Percentiles rank a stretch among this genome's conserved stretches.
Conservation (phyloP, 2,888 invertebrate genomes). For the Eupithecia subumbrata region DNA sequence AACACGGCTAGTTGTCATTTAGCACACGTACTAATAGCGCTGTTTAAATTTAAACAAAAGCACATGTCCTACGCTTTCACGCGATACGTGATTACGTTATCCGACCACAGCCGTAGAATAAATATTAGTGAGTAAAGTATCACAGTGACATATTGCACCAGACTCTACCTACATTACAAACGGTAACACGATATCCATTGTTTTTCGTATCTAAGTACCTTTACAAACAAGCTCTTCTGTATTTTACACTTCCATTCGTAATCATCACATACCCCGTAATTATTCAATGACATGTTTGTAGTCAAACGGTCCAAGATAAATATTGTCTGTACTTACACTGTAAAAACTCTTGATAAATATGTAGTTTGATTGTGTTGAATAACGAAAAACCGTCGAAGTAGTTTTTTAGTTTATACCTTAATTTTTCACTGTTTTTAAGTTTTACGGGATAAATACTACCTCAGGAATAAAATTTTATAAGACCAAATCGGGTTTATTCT, state of each 20-base stretch:
- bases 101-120: conserved; percentile 48
- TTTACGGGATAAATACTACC: no score
- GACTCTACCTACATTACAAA: conserved; percentile 31
- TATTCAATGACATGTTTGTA: conserved; percentile 5
- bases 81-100: conserved; percentile 60
- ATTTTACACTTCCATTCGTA: conserved; percentile 16
- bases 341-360: neutral
- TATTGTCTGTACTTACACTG: neutral
- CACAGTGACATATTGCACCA: conserved; percentile 67
- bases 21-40: conserved; percentile 69
- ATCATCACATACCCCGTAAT: neutral
- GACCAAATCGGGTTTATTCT: no score
- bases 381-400: no score
- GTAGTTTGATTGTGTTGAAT: no score
- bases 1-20: conserved; percentile 77
- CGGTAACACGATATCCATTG: conserved; percentile 53
- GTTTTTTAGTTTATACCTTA: no score
- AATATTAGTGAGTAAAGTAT: conserved; percentile 5
- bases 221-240: neutral
- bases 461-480: no score
- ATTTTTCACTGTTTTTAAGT: no score
- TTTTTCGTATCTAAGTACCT: conserved; percentile 47
- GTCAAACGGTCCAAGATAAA: neutral
- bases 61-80: conserved; percentile 75
- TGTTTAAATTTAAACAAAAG: conserved; percentile 67